Evolutionary conservation across 1,140 invertebrate genomes (phyloP), one percentile per base, ranked within the genome.

Genomic region (Calycopis cecrops): DNA sequence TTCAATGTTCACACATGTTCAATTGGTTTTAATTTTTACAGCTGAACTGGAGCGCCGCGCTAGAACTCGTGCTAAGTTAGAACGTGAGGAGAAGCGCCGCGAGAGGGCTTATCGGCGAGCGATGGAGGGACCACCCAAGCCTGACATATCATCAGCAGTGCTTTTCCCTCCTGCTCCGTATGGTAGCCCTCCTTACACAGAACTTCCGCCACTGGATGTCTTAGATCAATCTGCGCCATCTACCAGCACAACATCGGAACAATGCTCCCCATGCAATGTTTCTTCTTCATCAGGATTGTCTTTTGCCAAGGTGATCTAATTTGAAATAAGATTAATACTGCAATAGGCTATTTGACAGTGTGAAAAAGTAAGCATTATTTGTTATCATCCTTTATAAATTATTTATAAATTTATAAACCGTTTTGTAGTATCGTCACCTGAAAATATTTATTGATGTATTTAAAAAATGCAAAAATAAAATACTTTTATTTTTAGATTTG

Each of bases 251-350:
- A 38, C 51, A 6, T 38, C 51, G 1, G 21, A 40, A 35, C 42
- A 55, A 38, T 17, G 64, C 16, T 63, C 71, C 0, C 52, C 60
- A 16, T 63, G 65, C 3, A 68, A 60, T 52, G 42, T 55, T 7
- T 63, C 59, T 16, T 65, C 65, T 7, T 57, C 73, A n/a, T 52
- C 62, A 17, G 84, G 84, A 49, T 69, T 88, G 11, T 91, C 91
- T 28, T 91, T 91, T 88, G 90, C 91, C 11, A 91, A 91, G 82
- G 91, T 92, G 21, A 28, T 28, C n/a, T n/a, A n/a, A n/a, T n/a
- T n/a, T n/a, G n/a, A n/a, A n/a, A n/a, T n/a, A n/a, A n/a, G n/a
- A n/a, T n/a, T n/a, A n/a, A n/a, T n/a, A n/a, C n/a, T n/a, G n/a
- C n/a, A n/a, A n/a, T n/a, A n/a, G n/a, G n/a, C n/a, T n/a, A n/a